Base-by-base conservation (phyloP, 1,140 invertebrate genomes). In the Aethina tumida region DNA sequence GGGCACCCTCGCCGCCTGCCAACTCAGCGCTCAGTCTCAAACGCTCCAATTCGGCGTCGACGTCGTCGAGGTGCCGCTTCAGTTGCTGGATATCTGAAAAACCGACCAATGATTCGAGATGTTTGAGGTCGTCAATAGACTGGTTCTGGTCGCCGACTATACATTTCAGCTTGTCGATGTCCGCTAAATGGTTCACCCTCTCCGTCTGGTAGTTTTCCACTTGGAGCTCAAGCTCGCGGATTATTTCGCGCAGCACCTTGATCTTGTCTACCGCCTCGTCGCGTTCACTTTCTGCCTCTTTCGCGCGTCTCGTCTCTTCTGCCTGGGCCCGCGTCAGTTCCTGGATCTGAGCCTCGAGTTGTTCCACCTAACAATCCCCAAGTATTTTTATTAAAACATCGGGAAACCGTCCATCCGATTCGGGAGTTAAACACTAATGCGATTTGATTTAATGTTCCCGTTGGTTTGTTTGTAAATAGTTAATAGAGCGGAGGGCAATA, bases 181-280 rank as follows among this genome's bases (percentile, higher is more conserved):
- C 50, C 22, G 64, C 58, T 1, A 77, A 48, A n/a, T 62, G 52
- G 2, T 56, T 53, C 26, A 68, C 61, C 1, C 41, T 59, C 29
- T 27, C 56, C 13, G 14, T 56, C 9, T 50, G 55, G 55, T 83
- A 81, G 5, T 61, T 58, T 47, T 81, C 76, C 1, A 87, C 55
- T 45, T 86, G 79, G 5, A 62, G 64, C 50, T 89, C 84, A 18
- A 86, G 58, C 41, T 84, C 80, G 1, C 65, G 58, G 25, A 91
- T 84, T 29, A 87, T 80, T 21, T 89, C 79, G 19, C 82, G 66
- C 3, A 86, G 60, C 5, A 79, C 65, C 39, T 67, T 66, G 12
- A 85, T 75, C 56, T 87, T 85, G 6, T 83, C 79, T 9, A 78
- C 65, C 0, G 78, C 73, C 2, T 71, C 71, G 56, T 81, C 78